Evolutionary conservation across 2,888 invertebrate species (phyloP).

Genomic region (Nephrotoma appendiculata): DNA sequence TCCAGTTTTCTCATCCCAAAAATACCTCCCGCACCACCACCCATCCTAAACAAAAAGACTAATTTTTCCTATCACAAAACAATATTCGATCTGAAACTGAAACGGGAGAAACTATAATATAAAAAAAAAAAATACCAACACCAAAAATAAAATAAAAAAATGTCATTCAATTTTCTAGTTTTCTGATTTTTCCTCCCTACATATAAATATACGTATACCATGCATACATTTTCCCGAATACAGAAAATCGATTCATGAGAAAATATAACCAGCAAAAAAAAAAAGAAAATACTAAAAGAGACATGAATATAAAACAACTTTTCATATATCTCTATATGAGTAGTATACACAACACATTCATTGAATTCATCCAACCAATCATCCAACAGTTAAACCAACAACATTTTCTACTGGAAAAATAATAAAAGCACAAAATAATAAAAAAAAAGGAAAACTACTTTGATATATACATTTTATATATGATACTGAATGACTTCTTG

Average conservation of each 20-base stretch:
- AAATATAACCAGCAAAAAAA: not conserved
- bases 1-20: not conserved
- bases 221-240: not conserved
- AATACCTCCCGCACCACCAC: not conserved
- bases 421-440: not conserved
- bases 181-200: not conserved
- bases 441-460: not conserved
- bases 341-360: not conserved
- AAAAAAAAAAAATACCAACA: not conserved
- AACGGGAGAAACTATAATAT: not conserved
- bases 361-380: not conserved
- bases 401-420: not conserved
- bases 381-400: not conserved
- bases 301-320: not conserved
- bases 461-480: not conserved
- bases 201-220: not conserved
- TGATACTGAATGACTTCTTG: not conserved
- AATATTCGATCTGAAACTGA: not conserved
- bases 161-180: not conserved
- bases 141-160: not conserved
- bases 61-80: not conserved
- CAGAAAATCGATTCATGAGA: not conserved
- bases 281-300: not conserved
- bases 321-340: not conserved
- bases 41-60: not conserved